phyloP scores from a whole-genome alignment of 2,113 vertebrate species.

The Riparia riparia region DNA sequence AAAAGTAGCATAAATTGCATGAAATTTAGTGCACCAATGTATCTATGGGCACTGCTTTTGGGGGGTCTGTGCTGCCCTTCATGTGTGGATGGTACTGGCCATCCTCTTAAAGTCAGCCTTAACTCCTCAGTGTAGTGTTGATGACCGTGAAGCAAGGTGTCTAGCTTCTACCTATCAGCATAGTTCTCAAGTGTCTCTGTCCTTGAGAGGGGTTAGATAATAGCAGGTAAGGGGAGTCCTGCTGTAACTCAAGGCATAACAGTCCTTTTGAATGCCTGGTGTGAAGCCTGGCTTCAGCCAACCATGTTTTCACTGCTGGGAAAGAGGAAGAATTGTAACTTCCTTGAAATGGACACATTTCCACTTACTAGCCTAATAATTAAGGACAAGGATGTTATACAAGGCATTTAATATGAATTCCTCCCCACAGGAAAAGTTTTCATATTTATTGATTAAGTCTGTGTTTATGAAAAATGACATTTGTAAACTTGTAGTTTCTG shows the following conservation, averaged over 20 bases:
- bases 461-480: not conserved
- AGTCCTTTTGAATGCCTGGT: not conserved
- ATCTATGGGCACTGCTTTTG: rapidly evolving
- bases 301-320: not conserved
- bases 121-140: not conserved
- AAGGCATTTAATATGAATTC: not conserved
- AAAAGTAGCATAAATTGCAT: not conserved
- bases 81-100: not conserved
- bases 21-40: not conserved
- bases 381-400: not conserved
- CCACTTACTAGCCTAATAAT: not conserved
- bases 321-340: rapidly evolving
- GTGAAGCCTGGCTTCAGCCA: not conserved
- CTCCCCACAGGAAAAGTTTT: not conserved
- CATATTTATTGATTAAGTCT: not conserved
- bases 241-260: rapidly evolving
- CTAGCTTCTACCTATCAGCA: not conserved
- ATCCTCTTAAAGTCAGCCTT: not conserved
- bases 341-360: not conserved
- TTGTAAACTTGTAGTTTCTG: not conserved
- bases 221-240: not conserved
- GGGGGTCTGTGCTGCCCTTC: not conserved
- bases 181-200: not conserved
- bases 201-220: not conserved
- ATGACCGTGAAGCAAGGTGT: rapidly evolving